A percentile compares a stretch with the other conserved stretches of the same genome.
Evolutionary conservation across 2,113 vertebrate species (phyloP).

Genomic region (Ptyas mucosa): DNA sequence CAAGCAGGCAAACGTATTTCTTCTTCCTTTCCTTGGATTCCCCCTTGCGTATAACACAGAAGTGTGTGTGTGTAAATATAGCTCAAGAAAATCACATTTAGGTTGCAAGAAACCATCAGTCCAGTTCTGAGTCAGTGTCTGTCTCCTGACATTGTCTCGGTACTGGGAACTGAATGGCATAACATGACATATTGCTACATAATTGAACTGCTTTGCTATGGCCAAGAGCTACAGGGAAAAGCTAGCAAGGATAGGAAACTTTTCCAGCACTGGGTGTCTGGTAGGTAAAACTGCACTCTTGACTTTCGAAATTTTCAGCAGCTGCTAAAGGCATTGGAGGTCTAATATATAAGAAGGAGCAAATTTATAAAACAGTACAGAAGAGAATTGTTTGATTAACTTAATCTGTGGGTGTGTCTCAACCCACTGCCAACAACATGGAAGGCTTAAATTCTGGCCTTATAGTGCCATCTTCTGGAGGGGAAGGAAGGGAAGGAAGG

Average conservation of each 20-base stretch:
- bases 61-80: background rate
- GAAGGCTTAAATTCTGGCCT: background rate
- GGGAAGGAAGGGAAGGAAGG: too few relatives aligned
- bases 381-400: background rate
- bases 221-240: background rate
- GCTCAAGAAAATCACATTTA: background rate
- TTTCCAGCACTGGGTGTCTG: background rate
- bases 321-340: background rate
- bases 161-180: background rate
- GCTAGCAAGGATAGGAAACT: background rate
- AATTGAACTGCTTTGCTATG: background rate
- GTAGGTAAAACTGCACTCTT: background rate
- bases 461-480: background rate
- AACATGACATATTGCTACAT: slow-evolving; percentile 2
- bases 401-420: background rate
- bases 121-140: slow-evolving; percentile 10
- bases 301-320: background rate
- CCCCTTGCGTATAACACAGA: background rate
- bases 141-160: background rate
- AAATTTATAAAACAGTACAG: background rate
- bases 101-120: background rate
- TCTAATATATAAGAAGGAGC: background rate
- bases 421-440: background rate
- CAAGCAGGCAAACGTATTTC: background rate
- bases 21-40: background rate